Evolutionary conservation across 2,888 invertebrate genomes (phyloP).

Genomic region (Lasius fuliginosus): DNA sequence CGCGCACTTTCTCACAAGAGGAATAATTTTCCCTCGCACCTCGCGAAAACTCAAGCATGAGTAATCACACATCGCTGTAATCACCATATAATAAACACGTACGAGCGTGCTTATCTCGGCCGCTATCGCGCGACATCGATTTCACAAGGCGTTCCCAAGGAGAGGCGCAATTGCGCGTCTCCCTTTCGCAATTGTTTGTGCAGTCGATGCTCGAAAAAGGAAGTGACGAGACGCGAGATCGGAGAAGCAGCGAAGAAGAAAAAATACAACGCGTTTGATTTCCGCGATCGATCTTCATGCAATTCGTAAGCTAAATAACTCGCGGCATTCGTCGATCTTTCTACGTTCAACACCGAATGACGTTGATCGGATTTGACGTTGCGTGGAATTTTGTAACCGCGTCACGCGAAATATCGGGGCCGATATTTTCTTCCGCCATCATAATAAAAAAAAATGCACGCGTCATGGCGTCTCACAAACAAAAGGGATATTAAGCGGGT

Average conservation of each 20-base stretch:
- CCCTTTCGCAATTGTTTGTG: slow-evolving; percentile 69
- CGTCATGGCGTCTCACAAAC: slow-evolving; percentile 39
- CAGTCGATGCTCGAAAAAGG: slow-evolving; percentile 60
- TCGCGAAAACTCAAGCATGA: slow-evolving; percentile 75
- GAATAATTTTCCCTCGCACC: slow-evolving; percentile 70
- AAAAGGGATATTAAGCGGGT: slow-evolving; percentile 54
- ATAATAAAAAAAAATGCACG: slow-evolving; percentile 32
- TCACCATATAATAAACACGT: slow-evolving; percentile 67
- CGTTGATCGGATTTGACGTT: background rate
- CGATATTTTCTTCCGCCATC: slow-evolving; percentile 27
- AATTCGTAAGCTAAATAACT: background rate
- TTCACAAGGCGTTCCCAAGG: slow-evolving; percentile 83
- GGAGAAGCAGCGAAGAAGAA: background rate
- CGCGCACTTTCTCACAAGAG: slow-evolving; percentile 67
- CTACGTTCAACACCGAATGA: background rate
- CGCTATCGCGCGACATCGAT: slow-evolving; percentile 83
- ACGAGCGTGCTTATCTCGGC: slow-evolving; percentile 72
- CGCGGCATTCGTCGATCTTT: background rate
- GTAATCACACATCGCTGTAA: slow-evolving; percentile 79
- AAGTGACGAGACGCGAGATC: slow-evolving; percentile 61
- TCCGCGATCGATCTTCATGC: background rate
- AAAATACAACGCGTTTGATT: background rate
- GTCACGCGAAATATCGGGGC: slow-evolving; percentile 16
- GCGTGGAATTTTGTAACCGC: slow-evolving; percentile 4
- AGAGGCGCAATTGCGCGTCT: slow-evolving; percentile 70